Base-by-base conservation (phyloP, 2,797 vertebrate genomes). In the Enteromius treurensis region DNA sequence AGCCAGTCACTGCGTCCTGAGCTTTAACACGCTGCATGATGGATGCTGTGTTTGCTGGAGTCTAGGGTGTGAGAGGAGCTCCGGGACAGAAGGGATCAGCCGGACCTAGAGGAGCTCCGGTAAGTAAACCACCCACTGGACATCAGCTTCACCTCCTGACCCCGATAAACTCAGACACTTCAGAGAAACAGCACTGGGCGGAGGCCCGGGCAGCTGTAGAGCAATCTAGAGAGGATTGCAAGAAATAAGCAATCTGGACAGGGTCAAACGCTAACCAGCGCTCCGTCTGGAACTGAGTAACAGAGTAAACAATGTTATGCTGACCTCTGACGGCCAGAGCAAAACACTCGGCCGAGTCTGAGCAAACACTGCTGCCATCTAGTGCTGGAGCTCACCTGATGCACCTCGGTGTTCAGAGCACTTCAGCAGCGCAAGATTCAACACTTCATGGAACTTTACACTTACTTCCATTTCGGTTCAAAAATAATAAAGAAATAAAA, bases 1-100 rank as follows among this genome's bases (percentile, higher is more conserved):
- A 58, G 11, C 29, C 26, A 6, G 2, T 29, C 11, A 2, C 40
- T 75, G 67, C n/a, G 65, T n/a, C 47, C 70, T 29, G 17, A 1
- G 51, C 58, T 71, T 2, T 17, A 13, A 60, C 55, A 26, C 0
- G 8, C 9, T 1, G 1, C 55, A 32, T 58, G 32, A 81, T 84
- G 17, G n/a, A 81, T 77, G 21, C 79, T 81, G 51, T 26, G 15
- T 77, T 53, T 86, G 65, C 23, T 77, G 77, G 8, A 67, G 29
- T 60, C 8, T 80, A 95, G 94, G 94, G 94, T 55, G 90, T 89
- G 68, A 84, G 14, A n/a, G 94, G 95, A 17, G 67, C 80, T 21
- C 88, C 85, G 51, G 95, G 95, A 10, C 91, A 84, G 17, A 91
- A 84, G 82, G 95, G 95, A 88, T 81, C 85, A 34, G 82, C 90